Evolutionary conservation across 2,888 invertebrate genomes (phyloP), one percentile per base, ranked within the genome.

Genomic region (Orgyia antiqua): DNA sequence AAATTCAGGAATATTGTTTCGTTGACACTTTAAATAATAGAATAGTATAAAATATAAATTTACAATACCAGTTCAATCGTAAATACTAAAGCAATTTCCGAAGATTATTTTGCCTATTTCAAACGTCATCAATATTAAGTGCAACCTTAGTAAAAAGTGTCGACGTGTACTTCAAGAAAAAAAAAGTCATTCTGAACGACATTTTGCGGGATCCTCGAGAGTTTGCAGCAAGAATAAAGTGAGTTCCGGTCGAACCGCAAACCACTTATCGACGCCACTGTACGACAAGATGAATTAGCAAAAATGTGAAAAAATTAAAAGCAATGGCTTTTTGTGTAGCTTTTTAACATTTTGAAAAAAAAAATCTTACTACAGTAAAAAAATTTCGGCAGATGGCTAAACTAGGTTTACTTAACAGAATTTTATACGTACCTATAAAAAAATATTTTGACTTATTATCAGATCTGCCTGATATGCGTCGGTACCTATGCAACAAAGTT

Each of bases 141-240:
- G 72, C 63, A 53, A 40, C 48, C 47, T 52, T 61, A 58, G 65
- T 64, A 65, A 63, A 61, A 69, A 64, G 79, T 67, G 68, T 72
- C 64, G 64, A 71, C 79, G 77, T 64, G 74, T 74, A 73, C 79
- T 79, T 74, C 67, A 65, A 62, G 42, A 32, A 62, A 61, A 65
- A 70, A 70, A 76, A 79, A 76, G 71, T 78, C 71, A 67, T 74
- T 77, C 68, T 50, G 68, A 73, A 80, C n/a, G 78, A 80, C 72
- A 76, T 82, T 84, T 83, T 70, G 77, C 78, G 64, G 64, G 57
- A 66, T 70, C 68, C 72, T 84, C 67, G 57, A 82, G 79, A 73
- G 74, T 73, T 73, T 72, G 64, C 61, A 64, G 58, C 50, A 46
- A 58, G 62, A 69, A 82, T 76, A 80, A 79, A 67, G 56, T 60